phyloP scores from a whole-genome alignment of 2,888 invertebrate genomes.

The Sipunculus nudus region DNA sequence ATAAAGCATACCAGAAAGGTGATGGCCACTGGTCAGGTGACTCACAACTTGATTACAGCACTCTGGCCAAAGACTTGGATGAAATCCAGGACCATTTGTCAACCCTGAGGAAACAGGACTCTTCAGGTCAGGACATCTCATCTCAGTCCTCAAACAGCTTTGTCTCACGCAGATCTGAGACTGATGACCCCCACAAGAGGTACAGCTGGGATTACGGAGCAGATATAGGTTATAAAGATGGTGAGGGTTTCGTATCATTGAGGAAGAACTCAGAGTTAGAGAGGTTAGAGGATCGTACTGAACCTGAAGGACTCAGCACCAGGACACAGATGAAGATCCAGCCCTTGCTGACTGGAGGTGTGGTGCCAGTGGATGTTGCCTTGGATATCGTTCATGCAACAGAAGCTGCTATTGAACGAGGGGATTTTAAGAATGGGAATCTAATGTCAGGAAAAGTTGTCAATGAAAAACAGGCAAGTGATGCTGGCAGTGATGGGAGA shows the following conservation, averaged over 20 bases:
- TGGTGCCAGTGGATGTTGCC: constrained; percentile 23
- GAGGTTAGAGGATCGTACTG: too few species aligned
- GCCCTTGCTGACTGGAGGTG: constrained; percentile 20
- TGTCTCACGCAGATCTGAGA: too few species aligned
- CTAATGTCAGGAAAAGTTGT: too few species aligned
- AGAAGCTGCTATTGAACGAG: too few species aligned
- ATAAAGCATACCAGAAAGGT: too few species aligned
- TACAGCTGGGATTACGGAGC: constrained; percentile 52
- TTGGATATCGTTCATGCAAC: constrained; percentile 24
- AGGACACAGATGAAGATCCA: not conserved
- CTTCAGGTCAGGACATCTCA: too few species aligned
- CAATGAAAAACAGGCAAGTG: too few species aligned
- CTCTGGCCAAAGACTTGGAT: constrained; percentile 55
- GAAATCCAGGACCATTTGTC: constrained; percentile 56
- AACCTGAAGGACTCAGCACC: too few species aligned
- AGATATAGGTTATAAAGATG: constrained; percentile 46
- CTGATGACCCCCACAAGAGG: constrained; percentile 4
- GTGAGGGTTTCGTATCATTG: constrained; percentile 36
- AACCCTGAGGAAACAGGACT: constrained; percentile 18
- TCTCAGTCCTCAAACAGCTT: too few species aligned
- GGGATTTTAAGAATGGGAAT: too few species aligned
- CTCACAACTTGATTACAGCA: constrained; percentile 47
- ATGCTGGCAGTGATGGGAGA: too few species aligned
- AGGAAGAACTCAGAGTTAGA: constrained; percentile 10
- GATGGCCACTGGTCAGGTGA: too few species aligned